These are phyloP conservation scores for Entosphenus tridentatus DNA, from an alignment of 2,113 vertebrate species.

Conservation along the genomic window DNA sequence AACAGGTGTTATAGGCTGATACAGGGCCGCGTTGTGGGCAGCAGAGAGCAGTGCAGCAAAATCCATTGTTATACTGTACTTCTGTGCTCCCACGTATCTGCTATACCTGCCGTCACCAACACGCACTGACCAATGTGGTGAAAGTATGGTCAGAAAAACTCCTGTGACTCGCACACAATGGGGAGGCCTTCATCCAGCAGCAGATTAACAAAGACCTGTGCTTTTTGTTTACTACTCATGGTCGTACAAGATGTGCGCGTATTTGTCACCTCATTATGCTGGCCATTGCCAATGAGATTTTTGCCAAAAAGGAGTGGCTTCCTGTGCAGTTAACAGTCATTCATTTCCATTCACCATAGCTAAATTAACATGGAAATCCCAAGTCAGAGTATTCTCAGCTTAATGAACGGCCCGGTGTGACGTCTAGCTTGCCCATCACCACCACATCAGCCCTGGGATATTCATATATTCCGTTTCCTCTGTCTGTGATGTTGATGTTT, in stretches of 20 bases:
- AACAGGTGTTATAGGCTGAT: no score
- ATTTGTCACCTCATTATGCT: background rate
- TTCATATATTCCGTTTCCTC: background rate
- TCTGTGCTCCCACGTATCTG: no score
- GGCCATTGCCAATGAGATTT: background rate
- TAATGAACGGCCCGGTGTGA: background rate
- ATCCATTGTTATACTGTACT: no score
- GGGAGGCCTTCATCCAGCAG: background rate
- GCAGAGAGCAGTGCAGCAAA: no score
- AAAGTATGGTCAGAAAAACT: no score
- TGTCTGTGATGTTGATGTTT: background rate
- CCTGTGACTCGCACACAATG: no score
- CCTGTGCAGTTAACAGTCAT: background rate
- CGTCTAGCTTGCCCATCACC: background rate
- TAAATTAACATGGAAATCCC: background rate
- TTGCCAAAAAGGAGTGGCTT: background rate
- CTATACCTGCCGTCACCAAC: no score
- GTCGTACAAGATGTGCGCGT: background rate
- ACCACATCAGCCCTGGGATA: background rate
- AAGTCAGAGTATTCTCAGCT: background rate
- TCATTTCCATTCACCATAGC: background rate
- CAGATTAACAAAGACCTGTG: background rate
- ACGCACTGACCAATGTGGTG: no score
- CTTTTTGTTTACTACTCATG: background rate
- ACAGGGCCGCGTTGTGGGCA: no score